Evolutionary conservation across 2,888 invertebrate genomes (phyloP).

Genomic region (Lasioglossum lativentre): DNA sequence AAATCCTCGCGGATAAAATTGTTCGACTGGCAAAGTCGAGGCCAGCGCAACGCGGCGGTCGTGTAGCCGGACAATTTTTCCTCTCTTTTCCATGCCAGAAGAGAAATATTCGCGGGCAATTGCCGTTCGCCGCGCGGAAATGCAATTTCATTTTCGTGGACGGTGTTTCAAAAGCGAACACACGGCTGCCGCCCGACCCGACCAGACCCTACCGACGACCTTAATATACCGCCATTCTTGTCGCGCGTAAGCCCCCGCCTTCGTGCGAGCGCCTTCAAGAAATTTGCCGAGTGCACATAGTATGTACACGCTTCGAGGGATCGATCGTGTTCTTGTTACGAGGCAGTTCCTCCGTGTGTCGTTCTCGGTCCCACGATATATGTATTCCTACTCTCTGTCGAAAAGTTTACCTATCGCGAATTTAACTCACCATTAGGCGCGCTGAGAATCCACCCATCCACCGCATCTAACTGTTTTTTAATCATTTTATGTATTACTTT

Average conservation of each 20-base stretch:
- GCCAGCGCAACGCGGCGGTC: conserved; percentile 8
- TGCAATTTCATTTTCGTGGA: conserved; percentile 54
- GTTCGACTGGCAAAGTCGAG: not conserved
- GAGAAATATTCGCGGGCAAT: conserved; percentile 42
- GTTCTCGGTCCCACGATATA: too few relatives aligned
- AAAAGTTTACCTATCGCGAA: not conserved
- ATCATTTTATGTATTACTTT: too few relatives aligned
- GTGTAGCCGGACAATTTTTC: conserved; percentile 48
- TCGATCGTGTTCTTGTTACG: conserved; percentile 4
- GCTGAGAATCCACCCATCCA: too few relatives aligned
- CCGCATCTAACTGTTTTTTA: too few relatives aligned
- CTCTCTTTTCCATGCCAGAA: not conserved
- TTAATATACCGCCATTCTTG: conserved; percentile 39
- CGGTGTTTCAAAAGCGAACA: conserved; percentile 44
- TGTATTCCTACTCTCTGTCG: not conserved
- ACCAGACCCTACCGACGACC: conserved; percentile 3
- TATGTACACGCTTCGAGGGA: not conserved
- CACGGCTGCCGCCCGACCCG: not conserved
- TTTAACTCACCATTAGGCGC: not conserved
- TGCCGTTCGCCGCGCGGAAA: conserved; percentile 44
- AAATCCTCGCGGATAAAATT: conserved; percentile 26
- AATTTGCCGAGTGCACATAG: not conserved
- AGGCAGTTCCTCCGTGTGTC: not conserved
- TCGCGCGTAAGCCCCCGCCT: conserved; percentile 5
- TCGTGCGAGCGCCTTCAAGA: conserved; percentile 1